These are phyloP conservation scores for Tetanocera ferruginea DNA, from an alignment of 2,888 invertebrate genomes.

Conservation along the genomic window DNA sequence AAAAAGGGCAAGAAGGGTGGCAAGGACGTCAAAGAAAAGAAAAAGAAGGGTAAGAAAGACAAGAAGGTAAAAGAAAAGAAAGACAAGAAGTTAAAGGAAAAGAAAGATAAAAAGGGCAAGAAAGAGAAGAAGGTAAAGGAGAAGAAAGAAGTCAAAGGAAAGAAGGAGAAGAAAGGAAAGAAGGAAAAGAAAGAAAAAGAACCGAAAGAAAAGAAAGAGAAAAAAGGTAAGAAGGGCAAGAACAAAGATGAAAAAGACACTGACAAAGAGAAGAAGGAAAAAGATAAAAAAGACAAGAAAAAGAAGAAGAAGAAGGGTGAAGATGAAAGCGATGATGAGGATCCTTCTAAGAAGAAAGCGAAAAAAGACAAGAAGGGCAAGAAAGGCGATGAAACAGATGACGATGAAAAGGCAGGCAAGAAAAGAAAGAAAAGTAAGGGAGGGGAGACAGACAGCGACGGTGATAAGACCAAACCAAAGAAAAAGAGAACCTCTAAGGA, in stretches of 20 bases:
- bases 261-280: not conserved
- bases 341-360: slow-evolving; percentile 1
- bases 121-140: not conserved
- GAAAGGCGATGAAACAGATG: not conserved
- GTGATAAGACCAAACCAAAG: slow-evolving; percentile 9
- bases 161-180: not conserved
- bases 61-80: not conserved
- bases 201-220: not conserved
- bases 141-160: not conserved
- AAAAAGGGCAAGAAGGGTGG: not conserved
- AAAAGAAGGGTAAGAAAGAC: not conserved
- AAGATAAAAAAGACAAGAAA: slow-evolving; percentile 33
- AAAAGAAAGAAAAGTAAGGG: slow-evolving; percentile 17
- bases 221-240: slow-evolving; percentile 17
- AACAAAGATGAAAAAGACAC: slow-evolving; percentile 20
- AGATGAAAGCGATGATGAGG: not conserved
- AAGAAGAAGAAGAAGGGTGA: slow-evolving; percentile 25
- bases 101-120: not conserved
- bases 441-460: slow-evolving; percentile 26
- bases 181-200: not conserved
- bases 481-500: not conserved
- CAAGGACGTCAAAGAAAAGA: not conserved
- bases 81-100: not conserved
- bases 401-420: slow-evolving; percentile 10
- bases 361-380: slow-evolving; percentile 18